Evolutionary conservation across 2,888 invertebrate genomes (phyloP).

Genomic region (Eristalinus aeneus): DNA sequence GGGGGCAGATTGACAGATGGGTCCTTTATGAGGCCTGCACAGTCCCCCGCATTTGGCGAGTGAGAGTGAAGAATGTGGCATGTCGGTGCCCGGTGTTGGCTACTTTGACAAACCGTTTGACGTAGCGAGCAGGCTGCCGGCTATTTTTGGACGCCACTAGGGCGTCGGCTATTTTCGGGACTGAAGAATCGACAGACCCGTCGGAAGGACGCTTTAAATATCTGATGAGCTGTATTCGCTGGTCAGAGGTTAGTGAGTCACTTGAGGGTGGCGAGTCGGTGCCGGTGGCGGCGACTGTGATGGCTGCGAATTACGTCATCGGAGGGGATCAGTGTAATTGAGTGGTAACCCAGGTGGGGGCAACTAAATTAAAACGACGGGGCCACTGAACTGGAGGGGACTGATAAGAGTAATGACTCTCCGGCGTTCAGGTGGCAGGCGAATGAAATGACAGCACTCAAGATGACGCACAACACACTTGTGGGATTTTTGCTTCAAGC

Average conservation of each 20-base stretch:
- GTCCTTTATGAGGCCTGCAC: constrained; percentile 12
- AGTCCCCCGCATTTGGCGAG: neutral
- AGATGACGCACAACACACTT: neutral
- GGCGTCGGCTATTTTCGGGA: neutral
- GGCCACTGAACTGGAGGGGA: neutral
- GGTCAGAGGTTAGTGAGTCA: neutral
- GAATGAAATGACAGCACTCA: neutral
- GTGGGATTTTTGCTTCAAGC: too few species aligned
- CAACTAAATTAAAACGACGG: neutral
- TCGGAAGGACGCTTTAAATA: neutral
- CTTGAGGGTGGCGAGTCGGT: neutral
- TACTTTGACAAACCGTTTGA: too few species aligned
- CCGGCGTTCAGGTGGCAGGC: neutral
- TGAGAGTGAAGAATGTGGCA: neutral
- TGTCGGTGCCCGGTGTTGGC: neutral
- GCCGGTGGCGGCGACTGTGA: neutral
- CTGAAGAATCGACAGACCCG: neutral
- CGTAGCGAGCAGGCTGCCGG: neutral
- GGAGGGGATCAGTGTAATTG: neutral
- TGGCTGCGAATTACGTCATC: neutral
- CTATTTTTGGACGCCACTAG: neutral
- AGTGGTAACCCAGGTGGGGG: neutral
- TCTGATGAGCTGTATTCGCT: neutral
- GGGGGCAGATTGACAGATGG: constrained; percentile 38
- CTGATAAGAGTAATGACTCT: neutral